Base-by-base conservation (phyloP, 1,140 invertebrate genomes). In the Hyposmocoma kahamanoa region DNA sequence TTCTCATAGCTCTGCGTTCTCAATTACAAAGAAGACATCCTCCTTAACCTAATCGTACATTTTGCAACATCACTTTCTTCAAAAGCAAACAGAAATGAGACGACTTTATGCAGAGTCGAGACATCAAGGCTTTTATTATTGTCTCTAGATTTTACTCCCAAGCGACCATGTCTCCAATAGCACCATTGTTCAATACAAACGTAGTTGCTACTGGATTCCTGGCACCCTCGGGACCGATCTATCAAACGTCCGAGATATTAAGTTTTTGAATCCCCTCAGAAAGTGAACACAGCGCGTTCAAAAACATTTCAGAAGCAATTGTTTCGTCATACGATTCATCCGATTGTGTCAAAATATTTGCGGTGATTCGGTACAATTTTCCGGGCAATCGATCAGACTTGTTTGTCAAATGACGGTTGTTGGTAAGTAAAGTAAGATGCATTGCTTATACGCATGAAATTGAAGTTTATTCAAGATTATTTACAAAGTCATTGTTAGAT, bases 311-410 rank as follows among this genome's bases (percentile, higher is more conserved):
- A 56, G 69, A 73, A 76, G 46, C 70, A 58, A 81, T 84, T 81
- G 72, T 80, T 74, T 82, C 61, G 72, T 69, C 72, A 82, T 81
- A 78, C 69, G 71, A 75, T 67, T 55, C 61, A 71, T 62, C n/a
- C 47, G 59, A 53, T 67, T 56, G 59, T 67, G 80, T 84, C 80
- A 81, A 70, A 84, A 84, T 84, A 81, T 84, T 84, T 81, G 72
- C 72, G 68, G 50, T 51, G 59, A 71, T 71, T 73, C 64, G 43
- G 58, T 61, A 46, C 72, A 62, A 84, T 84, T 84, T 84, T 76
- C 71, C 67, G 62, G 59, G 39, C 71, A 50, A 84, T 84, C 80
- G 72, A 84, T 84, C 80, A 79, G n/a, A 61, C 46, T 42, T 62
- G 47, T 62, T 55, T 66, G 58, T 62, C 18, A 45, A 28, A 6